These are phyloP conservation scores for Enteromius radiatus DNA, from an alignment of 2,797 vertebrate species.

Conservation along the genomic window DNA sequence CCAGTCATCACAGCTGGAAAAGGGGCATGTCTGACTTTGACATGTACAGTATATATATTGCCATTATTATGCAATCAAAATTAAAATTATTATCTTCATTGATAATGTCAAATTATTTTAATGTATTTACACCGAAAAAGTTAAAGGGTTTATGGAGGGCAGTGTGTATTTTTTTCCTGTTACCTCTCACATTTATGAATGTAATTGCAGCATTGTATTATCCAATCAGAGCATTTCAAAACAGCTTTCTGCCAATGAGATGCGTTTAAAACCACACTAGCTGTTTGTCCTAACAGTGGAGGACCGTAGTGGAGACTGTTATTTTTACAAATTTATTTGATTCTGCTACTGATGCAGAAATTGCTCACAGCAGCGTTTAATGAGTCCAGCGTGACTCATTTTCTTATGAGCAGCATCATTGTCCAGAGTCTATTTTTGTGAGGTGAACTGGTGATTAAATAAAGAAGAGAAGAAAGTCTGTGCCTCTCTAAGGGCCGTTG, in stretches of 20 bases:
- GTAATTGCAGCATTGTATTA: not conserved
- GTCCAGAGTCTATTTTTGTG: constrained; percentile 40
- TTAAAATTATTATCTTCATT: no score
- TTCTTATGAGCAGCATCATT: constrained; percentile 35
- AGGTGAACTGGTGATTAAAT: constrained; percentile 35
- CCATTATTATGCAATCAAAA: no score
- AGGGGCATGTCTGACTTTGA: no score
- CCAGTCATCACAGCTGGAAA: no score
- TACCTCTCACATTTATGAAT: no score
- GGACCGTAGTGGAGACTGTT: not conserved
- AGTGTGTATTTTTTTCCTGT: not conserved
- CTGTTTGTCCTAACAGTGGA: not conserved
- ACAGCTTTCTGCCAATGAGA: not conserved
- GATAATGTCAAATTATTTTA: no score
- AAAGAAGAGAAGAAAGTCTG: constrained; percentile 18
- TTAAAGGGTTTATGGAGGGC: no score
- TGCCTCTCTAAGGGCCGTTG: constrained; percentile 11
- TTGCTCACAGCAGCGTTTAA: not conserved
- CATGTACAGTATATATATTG: no score
- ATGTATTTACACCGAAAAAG: no score
- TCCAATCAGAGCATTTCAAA: not conserved
- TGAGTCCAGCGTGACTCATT: constrained; percentile 46
- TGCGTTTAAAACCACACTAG: not conserved
- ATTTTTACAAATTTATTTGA: not conserved
- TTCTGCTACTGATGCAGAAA: not conserved